phyloP scores from a whole-genome alignment of 2,113 vertebrate species.

The human region DNA sequence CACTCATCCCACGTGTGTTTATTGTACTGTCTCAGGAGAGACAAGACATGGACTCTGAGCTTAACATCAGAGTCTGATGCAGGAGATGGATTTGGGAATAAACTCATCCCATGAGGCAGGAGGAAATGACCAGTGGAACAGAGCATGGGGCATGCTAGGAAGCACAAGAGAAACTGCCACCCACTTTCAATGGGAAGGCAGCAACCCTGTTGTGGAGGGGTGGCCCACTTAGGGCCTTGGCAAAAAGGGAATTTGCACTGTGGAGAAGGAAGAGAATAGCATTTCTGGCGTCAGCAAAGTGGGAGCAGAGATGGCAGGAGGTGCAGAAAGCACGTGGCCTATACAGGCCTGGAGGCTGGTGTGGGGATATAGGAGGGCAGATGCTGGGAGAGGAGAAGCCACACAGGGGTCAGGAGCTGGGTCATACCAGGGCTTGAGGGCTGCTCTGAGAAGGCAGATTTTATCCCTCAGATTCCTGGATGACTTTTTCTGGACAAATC shows the following conservation, averaged over 20 bases:
- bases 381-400: accelerated
- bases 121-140: not conserved
- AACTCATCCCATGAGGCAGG: not conserved
- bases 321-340: not conserved
- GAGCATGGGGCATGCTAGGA: accelerated
- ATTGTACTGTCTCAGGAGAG: not conserved
- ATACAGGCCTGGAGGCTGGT: no score
- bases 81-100: not conserved
- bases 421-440: accelerated
- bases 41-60: not conserved
- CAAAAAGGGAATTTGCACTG: not conserved
- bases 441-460: accelerated
- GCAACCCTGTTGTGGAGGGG: accelerated
- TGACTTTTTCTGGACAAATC: not conserved
- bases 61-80: not conserved
- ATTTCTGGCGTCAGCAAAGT: not conserved
- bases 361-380: not conserved
- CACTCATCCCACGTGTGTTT: accelerated
- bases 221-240: accelerated
- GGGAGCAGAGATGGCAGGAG: not conserved
- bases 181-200: not conserved
- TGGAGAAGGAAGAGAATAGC: not conserved
- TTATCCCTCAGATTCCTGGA: not conserved
- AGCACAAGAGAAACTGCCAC: not conserved
- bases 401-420: accelerated